Conservation (phyloP, 1,140 invertebrate species). For the Popillia japonica region DNA sequence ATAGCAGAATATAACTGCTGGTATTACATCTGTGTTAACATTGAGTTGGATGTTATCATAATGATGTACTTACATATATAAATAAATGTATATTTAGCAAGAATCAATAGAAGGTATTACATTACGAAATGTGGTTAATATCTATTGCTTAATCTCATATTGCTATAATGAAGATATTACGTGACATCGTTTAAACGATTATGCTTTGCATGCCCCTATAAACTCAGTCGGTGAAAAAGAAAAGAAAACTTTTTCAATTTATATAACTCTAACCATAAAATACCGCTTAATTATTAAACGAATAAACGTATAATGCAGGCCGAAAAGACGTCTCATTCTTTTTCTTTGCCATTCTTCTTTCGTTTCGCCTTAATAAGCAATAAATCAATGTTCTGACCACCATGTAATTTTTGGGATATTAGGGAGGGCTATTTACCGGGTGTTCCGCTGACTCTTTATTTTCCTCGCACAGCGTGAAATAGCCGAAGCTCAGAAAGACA, state of each 20-base stretch:
- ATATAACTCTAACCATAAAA: neutral
- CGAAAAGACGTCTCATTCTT: neutral
- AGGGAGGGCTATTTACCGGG: constrained; percentile 32
- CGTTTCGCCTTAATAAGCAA: constrained; percentile 29
- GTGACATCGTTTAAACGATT: neutral
- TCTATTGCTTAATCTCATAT: no score
- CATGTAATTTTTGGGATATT: constrained; percentile 38
- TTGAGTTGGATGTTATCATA: no score
- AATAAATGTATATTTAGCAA: no score
- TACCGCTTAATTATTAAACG: neutral
- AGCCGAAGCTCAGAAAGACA: constrained; percentile 12
- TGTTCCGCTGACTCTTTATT: constrained; percentile 27
- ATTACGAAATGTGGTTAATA: no score
- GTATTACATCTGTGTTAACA: no score
- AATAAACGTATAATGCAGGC: neutral
- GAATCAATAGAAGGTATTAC: no score
- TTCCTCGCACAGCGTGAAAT: constrained; percentile 33
- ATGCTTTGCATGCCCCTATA: neutral
- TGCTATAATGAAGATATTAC: neutral
- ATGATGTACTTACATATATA: no score
- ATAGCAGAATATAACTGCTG: no score
- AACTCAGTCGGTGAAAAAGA: neutral
- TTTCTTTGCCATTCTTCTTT: neutral
- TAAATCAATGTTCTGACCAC: constrained; percentile 39
- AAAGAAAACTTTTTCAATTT: no score